phyloP scores from a whole-genome alignment of 2,888 invertebrate genomes.

The Deilephila elpenor region DNA sequence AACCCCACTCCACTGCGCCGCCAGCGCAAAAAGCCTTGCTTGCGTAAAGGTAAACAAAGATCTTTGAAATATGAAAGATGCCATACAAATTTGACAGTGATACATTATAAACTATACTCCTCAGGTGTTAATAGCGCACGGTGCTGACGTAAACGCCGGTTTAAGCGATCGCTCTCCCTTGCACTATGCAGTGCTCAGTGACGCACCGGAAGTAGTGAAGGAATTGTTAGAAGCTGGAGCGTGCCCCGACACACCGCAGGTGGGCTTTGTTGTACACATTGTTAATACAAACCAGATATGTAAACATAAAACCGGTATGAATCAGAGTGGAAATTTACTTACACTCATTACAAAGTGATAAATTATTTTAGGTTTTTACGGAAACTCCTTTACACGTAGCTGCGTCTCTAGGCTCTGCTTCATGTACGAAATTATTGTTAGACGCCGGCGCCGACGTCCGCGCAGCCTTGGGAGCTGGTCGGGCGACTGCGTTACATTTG shows the following conservation, averaged over 20 bases:
- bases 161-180: conserved; percentile 89
- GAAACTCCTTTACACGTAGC: conserved; percentile 94
- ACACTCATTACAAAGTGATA: conserved; percentile 23
- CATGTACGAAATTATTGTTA: conserved; percentile 89
- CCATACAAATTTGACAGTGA: conserved; percentile 42
- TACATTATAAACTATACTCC: conserved; percentile 49
- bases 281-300: conserved; percentile 32
- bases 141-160: conserved; percentile 93
- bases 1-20: conserved; percentile 91
- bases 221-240: conserved; percentile 91
- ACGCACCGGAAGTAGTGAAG: conserved; percentile 89
- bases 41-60: conserved; percentile 83
- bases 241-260: conserved; percentile 92
- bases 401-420: conserved; percentile 88
- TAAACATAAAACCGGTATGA: conserved; percentile 29
- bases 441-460: conserved; percentile 92
- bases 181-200: conserved; percentile 93
- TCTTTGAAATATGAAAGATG: conserved; percentile 49
- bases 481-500: conserved; percentile 93
- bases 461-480: conserved; percentile 88
- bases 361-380: conserved; percentile 87
- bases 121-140: conserved; percentile 87
- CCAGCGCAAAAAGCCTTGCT: conserved; percentile 86
- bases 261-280: conserved; percentile 51
- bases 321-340: conserved; percentile 26